phyloP scores from a whole-genome alignment of 2,888 invertebrate species.

The Andrena fulva region DNA sequence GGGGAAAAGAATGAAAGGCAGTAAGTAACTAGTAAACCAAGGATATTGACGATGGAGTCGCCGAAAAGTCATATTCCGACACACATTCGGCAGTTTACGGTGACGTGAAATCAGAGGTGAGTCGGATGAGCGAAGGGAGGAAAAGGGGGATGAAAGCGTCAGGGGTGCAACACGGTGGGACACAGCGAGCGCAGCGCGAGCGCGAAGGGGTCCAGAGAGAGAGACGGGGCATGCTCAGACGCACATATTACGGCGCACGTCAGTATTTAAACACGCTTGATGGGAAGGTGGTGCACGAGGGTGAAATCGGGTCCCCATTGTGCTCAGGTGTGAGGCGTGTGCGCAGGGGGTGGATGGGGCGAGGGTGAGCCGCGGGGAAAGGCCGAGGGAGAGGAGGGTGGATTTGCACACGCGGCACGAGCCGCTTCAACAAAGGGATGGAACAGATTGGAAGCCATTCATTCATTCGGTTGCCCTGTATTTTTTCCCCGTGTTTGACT shows the following conservation, averaged over 20 bases:
- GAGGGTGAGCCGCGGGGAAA: conserved; percentile 44
- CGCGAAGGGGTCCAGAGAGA: conserved; percentile 25
- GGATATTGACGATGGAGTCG: neutral
- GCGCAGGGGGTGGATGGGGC: conserved; percentile 68
- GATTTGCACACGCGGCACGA: conserved; percentile 85
- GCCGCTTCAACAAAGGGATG: conserved; percentile 83
- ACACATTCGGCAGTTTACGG: conserved; percentile 56
- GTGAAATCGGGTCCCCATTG: conserved; percentile 82
- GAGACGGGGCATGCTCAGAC: conserved; percentile 52
- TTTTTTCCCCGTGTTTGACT: conserved; percentile 73
- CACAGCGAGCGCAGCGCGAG: conserved; percentile 5
- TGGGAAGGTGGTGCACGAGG: conserved; percentile 72
- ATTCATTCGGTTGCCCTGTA: conserved; percentile 71
- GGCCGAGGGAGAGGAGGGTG: conserved; percentile 63
- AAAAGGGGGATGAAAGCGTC: conserved; percentile 29
- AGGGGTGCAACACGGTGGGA: conserved; percentile 16
- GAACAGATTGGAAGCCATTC: conserved; percentile 79
- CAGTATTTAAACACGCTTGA: conserved; percentile 76
- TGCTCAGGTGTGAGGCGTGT: conserved; percentile 85
- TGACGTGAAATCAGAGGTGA: conserved; percentile 56
- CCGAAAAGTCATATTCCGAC: conserved; percentile 57
- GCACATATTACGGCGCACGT: conserved; percentile 65
- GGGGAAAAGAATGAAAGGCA: neutral
- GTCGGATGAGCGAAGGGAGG: conserved; percentile 46
- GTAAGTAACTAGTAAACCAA: neutral